A percentile compares a stretch with the other conserved stretches of the same genome.
These are phyloP conservation scores for Lophotriccus pileatus DNA, from an alignment of 2,797 vertebrate genomes.

Conservation along the genomic window DNA sequence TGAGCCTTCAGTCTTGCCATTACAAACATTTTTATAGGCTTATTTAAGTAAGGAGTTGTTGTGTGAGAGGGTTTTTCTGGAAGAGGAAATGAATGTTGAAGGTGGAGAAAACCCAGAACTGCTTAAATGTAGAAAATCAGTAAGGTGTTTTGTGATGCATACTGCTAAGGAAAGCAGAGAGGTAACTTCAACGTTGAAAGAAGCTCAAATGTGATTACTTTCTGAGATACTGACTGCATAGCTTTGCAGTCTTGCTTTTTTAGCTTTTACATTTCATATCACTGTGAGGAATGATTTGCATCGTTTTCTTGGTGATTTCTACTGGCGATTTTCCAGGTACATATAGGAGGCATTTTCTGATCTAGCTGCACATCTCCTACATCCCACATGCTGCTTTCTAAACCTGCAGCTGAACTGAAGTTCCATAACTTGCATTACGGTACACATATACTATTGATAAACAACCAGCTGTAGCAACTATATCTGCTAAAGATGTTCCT, in stretches of 20 bases:
- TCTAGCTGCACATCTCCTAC: not conserved
- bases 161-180: not conserved
- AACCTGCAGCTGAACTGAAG: not conserved
- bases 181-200: not conserved
- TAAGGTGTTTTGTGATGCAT: not conserved
- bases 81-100: not conserved
- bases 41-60: not conserved
- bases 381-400: not conserved
- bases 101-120: not conserved
- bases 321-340: not conserved
- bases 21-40: not conserved
- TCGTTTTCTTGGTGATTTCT: not conserved
- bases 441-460: not conserved
- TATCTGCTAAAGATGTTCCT: not conserved
- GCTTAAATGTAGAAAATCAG: not conserved
- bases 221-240: not conserved
- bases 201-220: not conserved
- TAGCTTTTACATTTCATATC: not conserved
- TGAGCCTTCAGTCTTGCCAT: not conserved
- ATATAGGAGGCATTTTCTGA: not conserved
- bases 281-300: not conserved
- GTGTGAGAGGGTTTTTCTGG: not conserved
- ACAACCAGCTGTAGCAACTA: not conserved
- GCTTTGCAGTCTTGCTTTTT: not conserved
- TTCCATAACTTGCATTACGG: not conserved